Conservation (phyloP, 2,888 invertebrate species). For the Phasia obesa region DNA sequence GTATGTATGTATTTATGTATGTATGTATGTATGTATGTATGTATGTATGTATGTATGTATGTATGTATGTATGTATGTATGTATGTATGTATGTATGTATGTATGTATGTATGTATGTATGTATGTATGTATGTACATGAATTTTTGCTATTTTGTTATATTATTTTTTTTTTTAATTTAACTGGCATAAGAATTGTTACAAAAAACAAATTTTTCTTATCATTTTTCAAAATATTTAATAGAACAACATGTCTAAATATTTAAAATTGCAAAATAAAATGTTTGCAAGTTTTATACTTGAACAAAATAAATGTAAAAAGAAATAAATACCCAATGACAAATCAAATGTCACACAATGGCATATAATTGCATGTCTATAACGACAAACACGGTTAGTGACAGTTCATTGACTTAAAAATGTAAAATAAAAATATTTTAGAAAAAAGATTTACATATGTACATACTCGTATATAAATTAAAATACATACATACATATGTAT, state of each 20-base stretch:
- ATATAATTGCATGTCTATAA: conserved; percentile 72
- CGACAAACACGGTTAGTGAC: conserved; percentile 66
- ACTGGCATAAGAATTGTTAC: conserved; percentile 2
- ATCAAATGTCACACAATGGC: conserved; percentile 72
- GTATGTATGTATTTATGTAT: too few relatives aligned
- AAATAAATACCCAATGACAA: conserved; percentile 57
- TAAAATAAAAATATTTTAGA: conserved; percentile 38
- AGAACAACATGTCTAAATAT: conserved; percentile 62
- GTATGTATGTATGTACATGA: neutral
- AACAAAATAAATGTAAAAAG: conserved; percentile 32
- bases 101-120: neutral
- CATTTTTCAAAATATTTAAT: conserved; percentile 59
- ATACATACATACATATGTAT: neutral
- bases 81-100: too few relatives aligned
- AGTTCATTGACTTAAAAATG: conserved; percentile 67
- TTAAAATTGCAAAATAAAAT: conserved; percentile 58
- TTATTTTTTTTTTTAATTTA: conserved; percentile 1
- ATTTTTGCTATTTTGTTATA: neutral
- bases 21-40: too few relatives aligned
- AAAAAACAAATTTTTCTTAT: conserved; percentile 5
- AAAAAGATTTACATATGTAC: neutral
- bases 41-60: too few relatives aligned
- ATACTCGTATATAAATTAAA: too few relatives aligned
- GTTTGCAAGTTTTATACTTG: conserved; percentile 31
- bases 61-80: too few relatives aligned